Evolutionary conservation across 2,797 vertebrate species (phyloP).

Genomic region (Liparis tanakae): DNA sequence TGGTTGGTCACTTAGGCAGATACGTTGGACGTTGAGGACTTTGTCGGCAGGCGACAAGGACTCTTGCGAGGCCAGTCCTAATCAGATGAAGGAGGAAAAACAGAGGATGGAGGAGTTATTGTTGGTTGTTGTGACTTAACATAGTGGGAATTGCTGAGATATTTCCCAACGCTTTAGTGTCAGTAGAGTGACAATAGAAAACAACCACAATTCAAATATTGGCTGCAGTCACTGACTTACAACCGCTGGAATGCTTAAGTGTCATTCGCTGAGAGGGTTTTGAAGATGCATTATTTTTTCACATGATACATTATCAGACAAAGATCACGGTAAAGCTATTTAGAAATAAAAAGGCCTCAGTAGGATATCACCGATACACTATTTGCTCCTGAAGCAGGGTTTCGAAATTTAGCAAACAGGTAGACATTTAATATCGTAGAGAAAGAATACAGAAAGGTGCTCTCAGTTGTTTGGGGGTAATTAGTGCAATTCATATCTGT

Average conservation of each 20-base stretch:
- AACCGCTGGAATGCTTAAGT: neutral
- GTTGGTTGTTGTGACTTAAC: slow-evolving; percentile 64
- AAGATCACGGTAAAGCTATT: neutral
- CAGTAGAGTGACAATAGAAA: slow-evolving; percentile 17
- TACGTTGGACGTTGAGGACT: slow-evolving; percentile 77
- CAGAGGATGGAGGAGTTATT: slow-evolving; percentile 64
- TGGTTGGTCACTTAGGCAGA: slow-evolving; percentile 80
- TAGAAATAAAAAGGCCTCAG: neutral
- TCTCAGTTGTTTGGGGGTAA: neutral
- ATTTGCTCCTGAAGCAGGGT: neutral
- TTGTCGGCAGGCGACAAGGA: slow-evolving; percentile 76
- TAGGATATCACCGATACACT: neutral
- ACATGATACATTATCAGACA: neutral
- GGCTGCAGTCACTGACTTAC: neutral
- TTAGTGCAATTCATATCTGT: neutral
- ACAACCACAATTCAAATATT: slow-evolving; percentile 16
- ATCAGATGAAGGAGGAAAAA: slow-evolving; percentile 67
- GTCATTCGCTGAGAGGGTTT: neutral
- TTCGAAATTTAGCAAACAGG: neutral
- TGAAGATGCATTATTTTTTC: neutral
- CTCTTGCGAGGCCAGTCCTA: slow-evolving; percentile 64
- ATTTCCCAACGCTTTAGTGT: slow-evolving; percentile 25
- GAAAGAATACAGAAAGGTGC: neutral
- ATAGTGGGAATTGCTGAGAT: slow-evolving; percentile 25
- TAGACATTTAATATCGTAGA: neutral